Evolutionary conservation across 2,113 vertebrate genomes (phyloP).

Genomic region (Aythya baeri): DNA sequence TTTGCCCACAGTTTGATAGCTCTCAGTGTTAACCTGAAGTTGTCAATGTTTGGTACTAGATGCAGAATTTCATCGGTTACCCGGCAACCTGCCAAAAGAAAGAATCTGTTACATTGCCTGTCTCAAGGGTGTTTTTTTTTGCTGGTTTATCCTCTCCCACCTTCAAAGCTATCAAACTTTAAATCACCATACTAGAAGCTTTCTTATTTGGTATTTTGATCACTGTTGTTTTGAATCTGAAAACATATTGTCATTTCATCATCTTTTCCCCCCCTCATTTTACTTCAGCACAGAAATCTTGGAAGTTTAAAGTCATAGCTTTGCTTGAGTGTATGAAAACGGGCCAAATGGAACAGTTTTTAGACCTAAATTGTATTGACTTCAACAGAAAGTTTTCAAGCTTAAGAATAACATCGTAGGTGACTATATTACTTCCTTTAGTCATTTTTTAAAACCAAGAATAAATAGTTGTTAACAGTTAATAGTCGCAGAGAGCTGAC

Average conservation of each 20-base stretch:
- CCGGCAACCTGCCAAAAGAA: constrained; percentile 86
- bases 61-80: constrained; percentile 93
- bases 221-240: background rate
- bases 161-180: background rate
- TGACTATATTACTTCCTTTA: background rate
- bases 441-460: background rate
- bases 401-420: background rate
- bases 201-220: background rate
- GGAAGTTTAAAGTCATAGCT: background rate
- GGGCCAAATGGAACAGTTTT: background rate
- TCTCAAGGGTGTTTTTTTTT: background rate
- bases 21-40: constrained; percentile 91
- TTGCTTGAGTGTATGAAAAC: background rate
- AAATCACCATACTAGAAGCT: background rate
- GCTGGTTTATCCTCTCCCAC: background rate
- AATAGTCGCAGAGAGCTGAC: background rate
- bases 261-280: background rate
- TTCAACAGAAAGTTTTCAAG: background rate
- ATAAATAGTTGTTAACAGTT: background rate
- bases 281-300: background rate
- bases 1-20: constrained; percentile 96
- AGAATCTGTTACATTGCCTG: background rate
- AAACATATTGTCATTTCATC: background rate
- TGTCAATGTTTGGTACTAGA: constrained; percentile 91
- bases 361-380: background rate